Evolutionary conservation across 2,797 vertebrate genomes (phyloP), one percentile per base, ranked within the genome.

Genomic region (Ceyx erithaca): DNA sequence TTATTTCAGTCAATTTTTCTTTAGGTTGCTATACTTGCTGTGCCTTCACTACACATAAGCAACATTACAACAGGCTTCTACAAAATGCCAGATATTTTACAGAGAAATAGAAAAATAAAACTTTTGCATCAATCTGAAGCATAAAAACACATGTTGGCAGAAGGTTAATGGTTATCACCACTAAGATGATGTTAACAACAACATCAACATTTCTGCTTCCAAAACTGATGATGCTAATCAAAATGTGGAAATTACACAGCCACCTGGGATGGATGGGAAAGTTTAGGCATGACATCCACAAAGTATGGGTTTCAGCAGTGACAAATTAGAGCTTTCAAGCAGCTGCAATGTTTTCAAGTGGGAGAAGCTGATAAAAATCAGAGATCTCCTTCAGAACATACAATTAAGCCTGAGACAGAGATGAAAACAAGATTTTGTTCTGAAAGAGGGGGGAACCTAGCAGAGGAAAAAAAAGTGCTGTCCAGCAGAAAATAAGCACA

Each of bases 271-370:
- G 30, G 87, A 77, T 85, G 59, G 79, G 58, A 85, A 95, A 75
- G 58, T 82, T 93, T 55, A 80, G 40, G 35, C 12, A 6, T 59
- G 51, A 80, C 31, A 87, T 55, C 31, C 64, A 75, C 45, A 59
- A 89, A 62, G 35, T 35, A 80, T 22, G 61, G 72, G 20, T 63
- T 94, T 79, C 61, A 86, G 80, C 35, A 91, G 35, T 85, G 76
- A 75, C 31, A 87, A 87, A 77, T 92, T 40, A 80, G 89, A 79
- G 31, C 57, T 94, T 89, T 68, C 48, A 82, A 87, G 37, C 30
- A 89, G 64, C 54, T 89, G 67, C 14, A 67, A 18, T 7, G 7
- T 90, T 89, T 92, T 66, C 69, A 83, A 58, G 40, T 33, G 20
- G 51, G 11, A 80, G n/a, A 93, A 85, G 28, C 12, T 85, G 66